Conservation (phyloP, 2,113 vertebrate genomes). For the Elephas maximus region DNA sequence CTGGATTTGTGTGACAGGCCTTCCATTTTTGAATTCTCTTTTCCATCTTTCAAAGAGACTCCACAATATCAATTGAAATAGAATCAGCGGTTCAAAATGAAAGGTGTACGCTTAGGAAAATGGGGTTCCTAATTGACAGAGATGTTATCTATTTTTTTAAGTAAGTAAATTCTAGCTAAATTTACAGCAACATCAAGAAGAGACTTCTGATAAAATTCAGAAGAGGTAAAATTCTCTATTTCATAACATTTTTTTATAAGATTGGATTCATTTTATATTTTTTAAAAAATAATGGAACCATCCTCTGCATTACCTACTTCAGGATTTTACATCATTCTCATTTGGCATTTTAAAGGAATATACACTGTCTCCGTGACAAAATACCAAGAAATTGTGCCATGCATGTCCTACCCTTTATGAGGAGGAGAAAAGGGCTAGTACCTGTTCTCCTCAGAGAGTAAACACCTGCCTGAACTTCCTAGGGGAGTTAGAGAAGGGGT, state of each 20-base stretch:
- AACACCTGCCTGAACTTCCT: background rate
- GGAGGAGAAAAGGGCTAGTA: background rate
- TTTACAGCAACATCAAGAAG: slow-evolving; percentile 41
- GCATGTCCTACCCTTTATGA: background rate
- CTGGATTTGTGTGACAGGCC: slow-evolving; percentile 25
- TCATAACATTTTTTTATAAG: slow-evolving; percentile 17
- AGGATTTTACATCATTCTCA: slow-evolving; percentile 7
- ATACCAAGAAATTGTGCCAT: background rate
- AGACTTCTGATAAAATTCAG: background rate
- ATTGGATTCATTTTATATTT: slow-evolving; percentile 25
- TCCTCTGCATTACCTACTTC: background rate
- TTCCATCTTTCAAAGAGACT: slow-evolving; percentile 35
- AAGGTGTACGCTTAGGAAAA: slow-evolving; percentile 37
- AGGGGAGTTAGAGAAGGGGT: background rate
- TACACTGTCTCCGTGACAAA: slow-evolving; percentile 11
- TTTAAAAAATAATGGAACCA: background rate
- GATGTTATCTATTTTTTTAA: slow-evolving; percentile 5
- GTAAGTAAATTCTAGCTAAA: slow-evolving; percentile 14
- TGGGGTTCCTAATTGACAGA: slow-evolving; percentile 19
- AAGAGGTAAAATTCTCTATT: slow-evolving; percentile 9
- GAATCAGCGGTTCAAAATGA: slow-evolving; percentile 58
- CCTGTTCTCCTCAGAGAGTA: background rate
- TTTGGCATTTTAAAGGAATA: background rate
- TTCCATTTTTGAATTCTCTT: slow-evolving; percentile 8
- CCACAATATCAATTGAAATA: slow-evolving; percentile 44